Evolutionary conservation across 2,888 invertebrate genomes (phyloP), one percentile per base, ranked within the genome.

Genomic region (Alloplasta piceator): DNA sequence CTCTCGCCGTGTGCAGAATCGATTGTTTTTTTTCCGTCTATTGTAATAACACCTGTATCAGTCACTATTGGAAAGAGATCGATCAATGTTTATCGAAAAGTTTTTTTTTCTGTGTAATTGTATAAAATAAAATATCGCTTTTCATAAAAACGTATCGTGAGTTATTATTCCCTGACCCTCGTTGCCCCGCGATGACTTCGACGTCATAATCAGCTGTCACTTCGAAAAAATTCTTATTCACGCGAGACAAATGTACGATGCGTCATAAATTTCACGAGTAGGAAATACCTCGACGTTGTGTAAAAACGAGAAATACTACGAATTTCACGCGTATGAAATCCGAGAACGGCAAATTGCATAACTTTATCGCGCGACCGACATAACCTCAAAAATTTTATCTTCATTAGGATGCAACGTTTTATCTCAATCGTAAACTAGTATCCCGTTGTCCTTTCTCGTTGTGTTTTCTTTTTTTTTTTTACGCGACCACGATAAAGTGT

Each of bases 351-450:
- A 56, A 2, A 70, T 68, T 74, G 64, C 73, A 67, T 70, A 74
- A 74, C 43, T 52, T 6, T 26, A 46, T 41, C 58, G 68, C 38
- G 41, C 39, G 41, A 48, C 38, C 60, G 39, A 38, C 81, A 60
- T 81, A 81, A 81, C 81, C 81, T 81, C 81, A 78, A 81, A 56
- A n/a, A n/a, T 16, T n/a, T 26, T 66, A 58, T 74, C 16, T 43
- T 36, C 36, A 14, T 26, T 56, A 9, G 6, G 9, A 26, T 38
- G 36, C 50, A 36, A 36, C n/a, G 12, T 41, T 63, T 78, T 74
- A 70, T 72, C 46, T 72, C 46, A 14, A 26, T 72, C 43, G 64
- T 43, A 58, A 56, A 68, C 46, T 66, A 46, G 9, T 78, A 74
- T 61, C 9, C 64, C 66, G 48, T 43, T 55, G 68, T 68, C 60